phyloP scores from a whole-genome alignment of 30 jellyfish, hydroid and myxozoan species.

The Euphysa ruthae region DNA sequence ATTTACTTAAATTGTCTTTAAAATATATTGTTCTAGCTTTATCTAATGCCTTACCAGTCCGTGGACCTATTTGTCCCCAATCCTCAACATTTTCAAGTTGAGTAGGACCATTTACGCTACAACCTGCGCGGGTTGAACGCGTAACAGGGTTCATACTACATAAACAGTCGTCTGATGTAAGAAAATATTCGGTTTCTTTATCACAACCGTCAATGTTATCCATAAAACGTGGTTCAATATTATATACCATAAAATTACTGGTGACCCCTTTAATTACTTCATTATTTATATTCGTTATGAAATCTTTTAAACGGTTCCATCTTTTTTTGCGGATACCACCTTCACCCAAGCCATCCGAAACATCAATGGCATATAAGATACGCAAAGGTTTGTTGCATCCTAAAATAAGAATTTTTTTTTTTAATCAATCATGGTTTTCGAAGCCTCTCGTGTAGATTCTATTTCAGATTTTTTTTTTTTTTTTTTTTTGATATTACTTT shows the following conservation, averaged over 20 bases:
- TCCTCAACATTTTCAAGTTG: constrained; percentile 77
- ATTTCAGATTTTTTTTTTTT: too few species aligned
- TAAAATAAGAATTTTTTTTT: too few species aligned
- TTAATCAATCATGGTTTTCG: too few species aligned
- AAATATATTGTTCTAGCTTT: constrained; percentile 47
- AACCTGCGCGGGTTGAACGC: constrained; percentile 29
- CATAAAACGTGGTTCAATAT: constrained; percentile 81
- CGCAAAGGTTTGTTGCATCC: constrained; percentile 87
- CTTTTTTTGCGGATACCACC: constrained; percentile 69
- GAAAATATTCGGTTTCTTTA: constrained; percentile 69
- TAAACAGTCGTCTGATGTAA: constrained; percentile 75
- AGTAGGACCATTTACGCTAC: constrained; percentile 88
- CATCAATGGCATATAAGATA: constrained; percentile 75
- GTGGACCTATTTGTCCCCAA: constrained; percentile 91
- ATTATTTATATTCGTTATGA: constrained; percentile 52
- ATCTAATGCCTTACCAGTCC: constrained; percentile 87
- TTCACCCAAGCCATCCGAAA: constrained; percentile 89
- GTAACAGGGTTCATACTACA: constrained; percentile 45
- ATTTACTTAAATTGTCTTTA: constrained; percentile 23
- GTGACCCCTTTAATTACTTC: constrained; percentile 54
- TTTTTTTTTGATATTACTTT: too few species aligned
- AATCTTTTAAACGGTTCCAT: constrained; percentile 79
- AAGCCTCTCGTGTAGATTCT: too few species aligned
- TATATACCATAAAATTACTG: constrained; percentile 75
- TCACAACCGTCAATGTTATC: constrained; percentile 70